Base-by-base conservation (phyloP, 2,888 invertebrate genomes). In the Petrolisthes manimaculis region DNA sequence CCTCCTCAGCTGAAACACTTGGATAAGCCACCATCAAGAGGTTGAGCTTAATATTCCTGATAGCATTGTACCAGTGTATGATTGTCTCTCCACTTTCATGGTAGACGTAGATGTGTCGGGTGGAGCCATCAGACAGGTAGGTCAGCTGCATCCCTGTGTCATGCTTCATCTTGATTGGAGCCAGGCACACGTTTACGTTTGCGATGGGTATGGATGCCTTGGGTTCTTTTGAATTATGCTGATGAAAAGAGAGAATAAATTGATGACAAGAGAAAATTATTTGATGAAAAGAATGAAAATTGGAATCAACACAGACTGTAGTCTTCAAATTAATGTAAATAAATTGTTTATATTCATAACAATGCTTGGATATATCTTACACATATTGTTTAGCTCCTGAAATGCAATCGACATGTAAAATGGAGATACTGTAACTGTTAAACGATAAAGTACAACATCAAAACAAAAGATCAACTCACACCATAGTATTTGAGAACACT, bases 21-120 rank as follows among this genome's bases (percentile, higher is more conserved):
- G 97, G 97, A 93, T 96, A 97, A 51, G 97, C 97, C 2, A 97
- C 95, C 93, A 96, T 96, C 37, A 97, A 94, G 24, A 96, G 94
- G 92, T 97, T 96, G 81, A 97, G 93, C 92, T 97, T 97, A 0
- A 97, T 97, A 93, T 96, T 96, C 86, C 97, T 94, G 91, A 97
- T 96, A 55, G 96, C 96, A 93, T 95, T 95, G 93, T 96, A 96
- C 97, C 97, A 97, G 93, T 96, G 96, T 74, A 95, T 96, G 89
- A 97, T 96, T 82, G 96, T 95, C 94, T 97, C 96, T 1, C 97
- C 95, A 92, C 96, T 96, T 91, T 97, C 96, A 91, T 97, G 96
- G 92, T 97, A 96, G 0, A 97, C 96, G 93, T 96, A 98, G 92
- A 98, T 96, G 92, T 97, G 97, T 91, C 97, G 93, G 0, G 97